A percentile compares a stretch with the other conserved stretches of the same genome.
Conservation (phyloP, 2,888 invertebrate species). For the Metellina segmentata region DNA sequence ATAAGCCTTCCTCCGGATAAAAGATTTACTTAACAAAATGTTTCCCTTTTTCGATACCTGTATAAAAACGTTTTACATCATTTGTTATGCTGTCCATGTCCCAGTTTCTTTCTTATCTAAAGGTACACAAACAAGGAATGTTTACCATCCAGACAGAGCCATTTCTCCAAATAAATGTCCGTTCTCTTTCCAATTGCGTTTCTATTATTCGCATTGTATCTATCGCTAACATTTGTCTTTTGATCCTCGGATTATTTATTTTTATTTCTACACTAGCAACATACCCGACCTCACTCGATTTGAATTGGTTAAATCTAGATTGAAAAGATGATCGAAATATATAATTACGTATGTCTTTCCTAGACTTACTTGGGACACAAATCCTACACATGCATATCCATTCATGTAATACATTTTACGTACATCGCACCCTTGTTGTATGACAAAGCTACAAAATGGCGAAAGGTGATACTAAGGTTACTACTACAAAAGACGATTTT, state of each 20-base stretch:
- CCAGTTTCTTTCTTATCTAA: not conserved
- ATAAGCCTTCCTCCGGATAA: too few relatives aligned
- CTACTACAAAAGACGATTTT: too few relatives aligned
- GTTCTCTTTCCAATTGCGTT: conserved; percentile 28
- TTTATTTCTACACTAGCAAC: not conserved
- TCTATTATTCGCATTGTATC: conserved; percentile 11
- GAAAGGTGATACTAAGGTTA: too few relatives aligned
- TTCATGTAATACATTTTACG: too few relatives aligned
- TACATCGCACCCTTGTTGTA: too few relatives aligned
- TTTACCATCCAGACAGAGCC: not conserved
- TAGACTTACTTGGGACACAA: too few relatives aligned
- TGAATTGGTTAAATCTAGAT: too few relatives aligned
- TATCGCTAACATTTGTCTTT: not conserved
- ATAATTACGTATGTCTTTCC: too few relatives aligned
- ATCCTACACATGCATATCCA: too few relatives aligned
- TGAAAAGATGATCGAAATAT: too few relatives aligned
- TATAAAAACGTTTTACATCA: not conserved
- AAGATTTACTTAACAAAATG: not conserved
- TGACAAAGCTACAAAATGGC: too few relatives aligned
- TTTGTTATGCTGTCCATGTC: not conserved
- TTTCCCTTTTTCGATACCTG: not conserved
- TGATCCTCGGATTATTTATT: conserved; percentile 4
- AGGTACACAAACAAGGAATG: not conserved
- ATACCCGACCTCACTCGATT: too few relatives aligned
- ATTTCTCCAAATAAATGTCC: conserved; percentile 33